Evolutionary conservation across 1,140 invertebrate species (phyloP), one percentile per base, ranked within the genome.

Genomic region (Lysiphlebus fabarum): DNA sequence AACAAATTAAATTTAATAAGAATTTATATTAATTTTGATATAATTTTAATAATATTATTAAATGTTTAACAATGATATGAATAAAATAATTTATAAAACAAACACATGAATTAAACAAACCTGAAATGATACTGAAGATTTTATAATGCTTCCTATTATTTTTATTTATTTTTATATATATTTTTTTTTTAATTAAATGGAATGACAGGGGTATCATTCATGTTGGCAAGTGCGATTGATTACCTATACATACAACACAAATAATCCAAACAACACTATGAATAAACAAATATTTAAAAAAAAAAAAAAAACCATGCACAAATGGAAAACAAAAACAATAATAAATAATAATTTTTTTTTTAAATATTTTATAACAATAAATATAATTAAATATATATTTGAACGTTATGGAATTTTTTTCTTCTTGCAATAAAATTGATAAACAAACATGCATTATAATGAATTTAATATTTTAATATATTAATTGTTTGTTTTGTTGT

Each of bases 161-260:
- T 26, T 26, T 26, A 26, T 26, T 26, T 26, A 26, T 26, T 1
- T 26, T 26, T 26, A n/a, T n/a, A n/a, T n/a, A n/a, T n/a, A n/a
- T 26, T 26, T 26, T 26, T 26, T 26, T 26, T 26, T 1, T 26
- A 26, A 26, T 71, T 75, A 74, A 63, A 73, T 69, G 65, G 68
- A 58, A 64, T 59, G 67, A 75, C 73, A 70, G 67, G 73, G 67
- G 66, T 74, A 74, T 71, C 71, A 37, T 51, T 51, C 38, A 71
- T 70, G 67, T 74, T 70, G 63, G 66, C 75, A 73, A 76, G 64
- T 75, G 74, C 65, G 72, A 67, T 73, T 73, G 74, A 73, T 76
- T 76, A 76, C 74, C 74, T 76, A 76, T 64, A 74, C 74, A 76
- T 67, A 76, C 67, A 69, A 76, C 69, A 76, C 74, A 76, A 67